Conservation (phyloP, 2,797 vertebrate species). For the Harpagifer antarcticus region DNA sequence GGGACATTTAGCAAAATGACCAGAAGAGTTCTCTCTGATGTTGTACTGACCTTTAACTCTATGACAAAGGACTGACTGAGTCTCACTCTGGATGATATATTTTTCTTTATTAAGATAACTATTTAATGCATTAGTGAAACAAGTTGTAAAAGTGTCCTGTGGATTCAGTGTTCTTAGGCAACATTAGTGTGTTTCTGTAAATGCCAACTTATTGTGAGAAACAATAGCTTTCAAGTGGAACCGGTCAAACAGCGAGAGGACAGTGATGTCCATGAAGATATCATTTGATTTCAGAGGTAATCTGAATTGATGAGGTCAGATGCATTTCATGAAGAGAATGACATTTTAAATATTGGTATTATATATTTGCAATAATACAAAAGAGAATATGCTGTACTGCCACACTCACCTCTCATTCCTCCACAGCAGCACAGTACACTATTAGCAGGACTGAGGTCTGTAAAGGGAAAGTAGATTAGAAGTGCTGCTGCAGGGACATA, state of each 20-base stretch:
- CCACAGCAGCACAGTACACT: slow-evolving; percentile 21
- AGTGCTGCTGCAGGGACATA: slow-evolving; percentile 45
- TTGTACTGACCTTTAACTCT: slow-evolving; percentile 12
- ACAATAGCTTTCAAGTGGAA: slow-evolving; percentile 56
- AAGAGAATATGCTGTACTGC: slow-evolving; percentile 31
- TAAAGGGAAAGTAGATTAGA: slow-evolving; percentile 11
- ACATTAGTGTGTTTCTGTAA: slow-evolving; percentile 37
- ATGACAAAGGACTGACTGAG: slow-evolving; percentile 4
- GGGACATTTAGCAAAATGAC: slow-evolving; percentile 30
- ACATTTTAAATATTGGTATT: slow-evolving; percentile 11
- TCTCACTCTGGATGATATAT: slow-evolving; percentile 28
- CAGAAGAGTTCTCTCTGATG: slow-evolving; percentile 13
- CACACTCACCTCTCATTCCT: slow-evolving; percentile 10
- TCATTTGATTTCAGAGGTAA: slow-evolving; percentile 22
- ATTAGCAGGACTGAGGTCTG: slow-evolving; percentile 24
- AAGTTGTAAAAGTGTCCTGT: slow-evolving; percentile 42
- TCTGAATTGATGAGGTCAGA: slow-evolving; percentile 23
- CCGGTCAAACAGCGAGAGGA: slow-evolving; percentile 12
- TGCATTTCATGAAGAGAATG: slow-evolving; percentile 3
- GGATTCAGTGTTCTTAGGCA: slow-evolving; percentile 28
- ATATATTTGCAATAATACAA: slow-evolving; percentile 61
- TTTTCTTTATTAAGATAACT: slow-evolving; percentile 34
- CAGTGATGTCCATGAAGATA: slow-evolving; percentile 33
- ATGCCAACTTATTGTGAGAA: slow-evolving; percentile 41
- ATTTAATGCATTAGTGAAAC: slow-evolving; percentile 39